phyloP scores from a whole-genome alignment of 2,113 vertebrate species.

The Grammomys surdaster region DNA sequence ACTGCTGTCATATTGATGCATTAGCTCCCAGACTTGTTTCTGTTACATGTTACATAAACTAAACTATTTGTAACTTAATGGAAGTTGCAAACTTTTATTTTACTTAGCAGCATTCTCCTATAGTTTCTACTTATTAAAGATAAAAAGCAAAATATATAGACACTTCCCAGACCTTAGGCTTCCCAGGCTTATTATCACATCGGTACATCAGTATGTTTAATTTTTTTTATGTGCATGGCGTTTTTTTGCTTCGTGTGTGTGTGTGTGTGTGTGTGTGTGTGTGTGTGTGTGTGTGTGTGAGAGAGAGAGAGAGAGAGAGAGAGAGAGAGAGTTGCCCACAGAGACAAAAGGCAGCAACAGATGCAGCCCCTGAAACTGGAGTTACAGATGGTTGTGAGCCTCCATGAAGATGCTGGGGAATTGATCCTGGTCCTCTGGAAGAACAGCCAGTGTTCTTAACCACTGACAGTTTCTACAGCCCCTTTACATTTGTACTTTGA shows the following conservation, averaged over 20 bases:
- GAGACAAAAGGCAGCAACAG: background rate
- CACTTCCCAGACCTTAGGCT: background rate
- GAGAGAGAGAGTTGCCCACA: background rate
- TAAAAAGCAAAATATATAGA: background rate
- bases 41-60: background rate
- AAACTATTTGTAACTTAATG: background rate
- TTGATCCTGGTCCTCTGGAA: background rate
- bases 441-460: background rate
- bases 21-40: background rate
- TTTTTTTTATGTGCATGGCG: background rate
- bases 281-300: background rate
- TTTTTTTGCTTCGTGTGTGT: background rate
- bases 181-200: background rate
- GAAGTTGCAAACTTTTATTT: background rate
- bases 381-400: background rate
- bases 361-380: background rate
- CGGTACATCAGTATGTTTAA: background rate
- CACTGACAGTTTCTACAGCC: background rate
- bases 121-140: constrained; percentile 6
- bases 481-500: background rate
- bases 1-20: background rate
- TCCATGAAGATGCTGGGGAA: background rate
- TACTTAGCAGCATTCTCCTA: background rate
- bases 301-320: no score
- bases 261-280: background rate